phyloP scores from a whole-genome alignment of 2,888 invertebrate species.

The Drosophila anomalata region DNA sequence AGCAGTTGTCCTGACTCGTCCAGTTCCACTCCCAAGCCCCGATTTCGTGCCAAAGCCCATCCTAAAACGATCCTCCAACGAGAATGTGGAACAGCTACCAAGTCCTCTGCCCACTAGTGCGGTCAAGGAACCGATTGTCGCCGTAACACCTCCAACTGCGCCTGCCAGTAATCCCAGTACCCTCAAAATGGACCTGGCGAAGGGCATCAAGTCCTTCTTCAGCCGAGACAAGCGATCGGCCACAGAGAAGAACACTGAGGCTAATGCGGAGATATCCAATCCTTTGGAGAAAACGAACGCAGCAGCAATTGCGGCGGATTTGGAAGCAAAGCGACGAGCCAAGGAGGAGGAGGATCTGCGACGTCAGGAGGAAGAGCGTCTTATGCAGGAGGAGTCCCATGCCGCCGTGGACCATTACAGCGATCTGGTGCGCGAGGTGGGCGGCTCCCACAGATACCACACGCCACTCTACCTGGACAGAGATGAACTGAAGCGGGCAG shows the following conservation, averaged over 20 bases:
- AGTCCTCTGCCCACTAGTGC: slow-evolving; percentile 44
- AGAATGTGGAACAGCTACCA: slow-evolving; percentile 78
- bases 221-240: slow-evolving; percentile 79
- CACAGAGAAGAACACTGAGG: slow-evolving; percentile 80
- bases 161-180: slow-evolving; percentile 11
- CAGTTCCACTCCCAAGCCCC: slow-evolving; percentile 87
- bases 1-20: slow-evolving; percentile 86
- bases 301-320: slow-evolving; percentile 76
- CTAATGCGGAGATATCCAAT: slow-evolving; percentile 72
- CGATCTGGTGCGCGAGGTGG: slow-evolving; percentile 90
- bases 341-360: slow-evolving; percentile 81
- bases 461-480: slow-evolving; percentile 87
- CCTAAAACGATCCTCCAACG: slow-evolving; percentile 86
- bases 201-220: slow-evolving; percentile 82
- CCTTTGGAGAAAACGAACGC: slow-evolving; percentile 68
- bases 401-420: slow-evolving; percentile 92
- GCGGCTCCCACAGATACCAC: slow-evolving; percentile 84
- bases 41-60: slow-evolving; percentile 92
- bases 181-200: slow-evolving; percentile 71
- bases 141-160: background rate
- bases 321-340: slow-evolving; percentile 81
- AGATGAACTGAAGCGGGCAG: slow-evolving; percentile 87
- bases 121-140: slow-evolving; percentile 12
- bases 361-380: slow-evolving; percentile 75
- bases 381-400: slow-evolving; percentile 86